phyloP scores from a whole-genome alignment of 2,113 vertebrate genomes.

The Clinocottus analis region DNA sequence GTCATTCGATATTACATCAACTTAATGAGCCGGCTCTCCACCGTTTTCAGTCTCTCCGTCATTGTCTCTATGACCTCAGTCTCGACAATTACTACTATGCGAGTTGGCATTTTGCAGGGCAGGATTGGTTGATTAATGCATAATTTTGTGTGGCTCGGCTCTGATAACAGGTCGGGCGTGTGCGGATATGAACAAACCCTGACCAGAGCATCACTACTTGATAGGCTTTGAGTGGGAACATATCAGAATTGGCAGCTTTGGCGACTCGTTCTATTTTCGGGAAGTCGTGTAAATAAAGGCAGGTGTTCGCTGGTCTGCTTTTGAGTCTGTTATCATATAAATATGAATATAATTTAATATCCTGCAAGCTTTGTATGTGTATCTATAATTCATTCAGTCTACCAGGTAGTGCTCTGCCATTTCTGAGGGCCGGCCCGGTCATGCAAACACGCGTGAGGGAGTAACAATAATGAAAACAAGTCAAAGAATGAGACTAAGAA shows the following conservation, averaged over 20 bases:
- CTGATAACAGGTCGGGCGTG: neutral
- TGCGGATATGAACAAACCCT: neutral
- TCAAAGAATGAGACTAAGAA: constrained; percentile 1
- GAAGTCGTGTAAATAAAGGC: neutral
- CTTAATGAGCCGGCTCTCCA: neutral
- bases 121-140: neutral
- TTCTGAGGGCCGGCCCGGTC: neutral
- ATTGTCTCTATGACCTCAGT: neutral
- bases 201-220: neutral
- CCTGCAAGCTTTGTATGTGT: neutral
- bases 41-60: neutral
- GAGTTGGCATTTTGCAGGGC: neutral
- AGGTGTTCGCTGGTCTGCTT: neutral
- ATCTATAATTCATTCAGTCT: neutral
- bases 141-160: neutral
- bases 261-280: neutral
- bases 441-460: neutral
- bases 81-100: neutral
- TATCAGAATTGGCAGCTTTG: neutral
- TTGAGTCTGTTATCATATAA: neutral
- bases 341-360: neutral
- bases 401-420: neutral
- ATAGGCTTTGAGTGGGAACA: neutral
- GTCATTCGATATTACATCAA: neutral
- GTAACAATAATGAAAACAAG: neutral